phyloP scores from a whole-genome alignment of 92 coral and sea anemone genomes.

The Epizoanthus fatuus region DNA sequence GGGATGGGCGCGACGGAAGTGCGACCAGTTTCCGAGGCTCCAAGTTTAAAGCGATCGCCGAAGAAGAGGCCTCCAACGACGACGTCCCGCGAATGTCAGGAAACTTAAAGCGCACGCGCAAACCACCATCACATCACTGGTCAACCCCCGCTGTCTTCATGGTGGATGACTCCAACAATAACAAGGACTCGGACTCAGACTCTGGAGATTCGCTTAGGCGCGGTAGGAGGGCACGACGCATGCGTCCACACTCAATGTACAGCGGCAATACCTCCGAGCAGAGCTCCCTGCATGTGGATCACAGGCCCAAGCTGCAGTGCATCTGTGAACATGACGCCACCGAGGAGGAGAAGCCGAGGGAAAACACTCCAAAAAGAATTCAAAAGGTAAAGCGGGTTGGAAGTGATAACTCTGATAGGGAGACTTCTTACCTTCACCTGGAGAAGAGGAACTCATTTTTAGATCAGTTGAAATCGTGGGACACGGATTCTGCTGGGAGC shows the following conservation, averaged over 20 bases:
- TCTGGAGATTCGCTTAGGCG: constrained; percentile 73
- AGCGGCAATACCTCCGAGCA: constrained; percentile 49
- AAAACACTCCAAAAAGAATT: neutral
- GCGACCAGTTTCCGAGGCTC: constrained; percentile 59
- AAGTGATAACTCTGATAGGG: constrained; percentile 41
- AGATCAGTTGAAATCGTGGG: constrained; percentile 80
- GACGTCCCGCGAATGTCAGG: constrained; percentile 70
- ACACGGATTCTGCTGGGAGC: constrained; percentile 40
- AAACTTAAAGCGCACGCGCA: constrained; percentile 63
- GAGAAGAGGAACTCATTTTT: constrained; percentile 71
- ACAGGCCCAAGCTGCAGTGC: constrained; percentile 78
- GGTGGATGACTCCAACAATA: constrained; percentile 71
- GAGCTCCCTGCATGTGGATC: constrained; percentile 68
- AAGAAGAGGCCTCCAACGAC: constrained; percentile 59
- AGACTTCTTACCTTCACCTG: constrained; percentile 84
- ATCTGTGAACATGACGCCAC: constrained; percentile 78
- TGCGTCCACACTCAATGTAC: constrained; percentile 80
- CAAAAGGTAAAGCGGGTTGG: constrained; percentile 25
- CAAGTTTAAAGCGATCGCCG: constrained; percentile 67
- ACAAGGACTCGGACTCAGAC: constrained; percentile 78
- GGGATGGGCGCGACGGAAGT: constrained; percentile 61
- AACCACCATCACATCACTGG: constrained; percentile 92
- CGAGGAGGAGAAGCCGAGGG: constrained; percentile 31
- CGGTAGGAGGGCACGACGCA: constrained; percentile 69
- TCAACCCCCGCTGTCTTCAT: constrained; percentile 95